Base-by-base conservation (phyloP, 2,888 invertebrate species). In the Autographa pulchrina region DNA sequence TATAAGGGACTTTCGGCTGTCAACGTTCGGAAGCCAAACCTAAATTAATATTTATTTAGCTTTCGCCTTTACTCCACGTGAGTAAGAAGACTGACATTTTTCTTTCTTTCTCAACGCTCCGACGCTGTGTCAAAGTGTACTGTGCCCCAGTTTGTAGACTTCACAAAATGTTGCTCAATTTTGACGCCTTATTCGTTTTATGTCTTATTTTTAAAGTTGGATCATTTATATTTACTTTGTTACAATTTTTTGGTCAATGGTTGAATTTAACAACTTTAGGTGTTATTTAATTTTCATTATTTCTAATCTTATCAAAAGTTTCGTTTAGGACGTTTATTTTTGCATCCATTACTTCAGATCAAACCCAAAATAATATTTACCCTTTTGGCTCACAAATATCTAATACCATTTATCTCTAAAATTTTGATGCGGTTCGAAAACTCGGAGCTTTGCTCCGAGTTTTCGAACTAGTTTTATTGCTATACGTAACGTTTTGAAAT, bases 391-490 rank as follows among this genome's bases (percentile, higher is more conserved):
- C 14, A 31, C 62, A 62, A 68, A 79, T 63, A 68, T 77, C 74
- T 67, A 68, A 59, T 79, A 65, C 52, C 60, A 81, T 74, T 64
- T 67, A 72, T 74, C 68, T 64, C 62, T 72, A 43, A 66, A 75
- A 81, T 75, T 72, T 67, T 67, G 66, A 67, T 79, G 68, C 62
- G 72, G 72, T 72, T 48, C 62, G 63, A 71, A 79, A 81, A 65
- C 71, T 71, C 72, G 61, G 64, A 75, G 75, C 78, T 69, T 43
- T 68, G 68, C 71, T 71, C 72, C 63, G 64, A 75, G 75, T 81
- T 69, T 43, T 68, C 68, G 61, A 81, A 81, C 78, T 67, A 69
- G 81, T 81, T 79, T 79, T 75, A 79, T 78, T 62, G 65, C 65
- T 38, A 66, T 13, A 69, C 67, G 81, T 81, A 81, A 80, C 69